phyloP scores from a whole-genome alignment of 2,888 invertebrate species.

The Blomia tropicalis region DNA sequence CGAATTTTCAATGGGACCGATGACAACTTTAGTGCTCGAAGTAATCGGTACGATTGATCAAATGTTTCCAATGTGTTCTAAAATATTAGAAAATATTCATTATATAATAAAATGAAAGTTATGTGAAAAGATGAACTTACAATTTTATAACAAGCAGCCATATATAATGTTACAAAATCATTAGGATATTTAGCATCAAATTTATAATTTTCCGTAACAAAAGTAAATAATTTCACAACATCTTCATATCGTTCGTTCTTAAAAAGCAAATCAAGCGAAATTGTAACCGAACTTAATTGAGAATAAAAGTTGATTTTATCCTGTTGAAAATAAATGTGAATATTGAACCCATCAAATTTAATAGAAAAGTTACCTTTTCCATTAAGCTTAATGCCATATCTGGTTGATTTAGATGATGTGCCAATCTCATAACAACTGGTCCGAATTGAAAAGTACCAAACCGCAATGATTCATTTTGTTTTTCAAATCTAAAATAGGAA shows the following conservation, averaged over 20 bases:
- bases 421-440: slow-evolving; percentile 63
- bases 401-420: slow-evolving; percentile 51
- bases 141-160: slow-evolving; percentile 58
- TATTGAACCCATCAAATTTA: no score
- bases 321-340: slow-evolving; percentile 37
- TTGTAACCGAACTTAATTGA: slow-evolving; percentile 50
- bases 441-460: slow-evolving; percentile 69
- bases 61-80: slow-evolving; percentile 54
- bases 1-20: background rate
- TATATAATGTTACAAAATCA: slow-evolving; percentile 48
- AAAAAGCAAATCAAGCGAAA: slow-evolving; percentile 54
- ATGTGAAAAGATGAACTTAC: slow-evolving; percentile 38
- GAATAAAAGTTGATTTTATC: slow-evolving; percentile 52
- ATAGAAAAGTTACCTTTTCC: slow-evolving; percentile 26
- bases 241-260: slow-evolving; percentile 51
- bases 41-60: slow-evolving; percentile 43
- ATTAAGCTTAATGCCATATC: slow-evolving; percentile 43
- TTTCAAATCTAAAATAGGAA: slow-evolving; percentile 46
- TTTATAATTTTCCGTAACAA: slow-evolving; percentile 45
- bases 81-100: slow-evolving; percentile 32
- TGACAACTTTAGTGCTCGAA: background rate
- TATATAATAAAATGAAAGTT: background rate
- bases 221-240: slow-evolving; percentile 48
- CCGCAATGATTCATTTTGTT: slow-evolving; percentile 51
- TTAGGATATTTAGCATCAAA: slow-evolving; percentile 51